These are phyloP conservation scores for Rhysida immarginata DNA, from an alignment of 1,140 invertebrate species.

Conservation along the genomic window DNA sequence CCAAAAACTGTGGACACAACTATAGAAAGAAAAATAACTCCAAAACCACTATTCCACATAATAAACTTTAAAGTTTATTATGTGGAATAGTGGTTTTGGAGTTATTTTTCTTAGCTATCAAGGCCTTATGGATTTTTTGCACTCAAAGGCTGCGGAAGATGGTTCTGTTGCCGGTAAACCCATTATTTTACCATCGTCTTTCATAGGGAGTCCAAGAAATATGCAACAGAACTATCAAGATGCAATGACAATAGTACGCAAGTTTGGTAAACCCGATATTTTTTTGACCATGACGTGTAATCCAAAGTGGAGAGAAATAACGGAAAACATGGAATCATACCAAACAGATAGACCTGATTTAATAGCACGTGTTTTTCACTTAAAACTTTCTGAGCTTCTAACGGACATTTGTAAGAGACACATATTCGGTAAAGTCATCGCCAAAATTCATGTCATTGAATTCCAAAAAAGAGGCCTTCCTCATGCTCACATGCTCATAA, in stretches of 20 bases:
- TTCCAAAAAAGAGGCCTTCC: conserved; percentile 29
- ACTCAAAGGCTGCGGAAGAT: conserved; percentile 7
- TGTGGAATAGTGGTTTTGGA: too few relatives aligned
- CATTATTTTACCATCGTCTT: conserved; percentile 29
- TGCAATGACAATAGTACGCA: conserved; percentile 23
- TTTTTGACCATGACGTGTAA: conserved; percentile 25
- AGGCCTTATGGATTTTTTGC: conserved; percentile 24
- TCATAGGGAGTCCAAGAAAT: conserved; percentile 26
- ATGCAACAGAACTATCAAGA: conserved; percentile 32
- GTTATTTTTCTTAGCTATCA: too few relatives aligned
- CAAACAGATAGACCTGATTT: conserved; percentile 21
- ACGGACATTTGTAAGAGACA: conserved; percentile 17
- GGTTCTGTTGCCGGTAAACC: conserved; percentile 16
- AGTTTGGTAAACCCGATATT: conserved; percentile 13
- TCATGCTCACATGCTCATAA: conserved; percentile 24
- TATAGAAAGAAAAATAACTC: too few relatives aligned
- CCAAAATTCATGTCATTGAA: conserved; percentile 19
- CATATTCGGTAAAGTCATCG: conserved; percentile 19
- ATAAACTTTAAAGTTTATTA: too few relatives aligned
- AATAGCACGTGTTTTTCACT: conserved; percentile 19
- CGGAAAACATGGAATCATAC: conserved; percentile 9
- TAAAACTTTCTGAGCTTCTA: conserved; percentile 17
- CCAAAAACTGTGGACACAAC: too few relatives aligned
- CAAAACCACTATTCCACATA: too few relatives aligned
- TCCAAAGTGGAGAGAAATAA: conserved; percentile 2